Base-by-base conservation (phyloP, 2,113 vertebrate species). In the Protobothrops mucrosquamatus region DNA sequence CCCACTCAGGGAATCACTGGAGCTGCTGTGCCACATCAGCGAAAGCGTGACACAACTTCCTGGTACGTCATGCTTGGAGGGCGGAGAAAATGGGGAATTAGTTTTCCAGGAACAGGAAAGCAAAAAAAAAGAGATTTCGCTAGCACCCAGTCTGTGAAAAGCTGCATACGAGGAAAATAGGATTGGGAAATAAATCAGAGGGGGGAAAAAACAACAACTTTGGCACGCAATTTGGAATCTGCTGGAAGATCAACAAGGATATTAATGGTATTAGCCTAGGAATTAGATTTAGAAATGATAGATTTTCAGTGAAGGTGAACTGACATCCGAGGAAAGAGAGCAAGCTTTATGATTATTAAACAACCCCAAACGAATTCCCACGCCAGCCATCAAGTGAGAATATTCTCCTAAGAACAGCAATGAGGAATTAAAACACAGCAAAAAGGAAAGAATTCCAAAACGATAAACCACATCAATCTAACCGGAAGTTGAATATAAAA, bases 21-120 rank as follows among this genome's bases (percentile, higher is more conserved):
- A 59, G 87, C 51, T 9, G 29, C 55, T 6, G 9, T 95, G 94
- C 96, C 96, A 95, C 95, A 94, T 92, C 94, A 94, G 90, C 96
- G 92, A 22, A 52, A 46, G 88, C 88, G 92, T 39, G 88, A 88
- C 56, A 74, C 15, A 22, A 94, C 69, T 96, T 97, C 97, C 97
- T 93, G 94, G 92, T 95, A n/a, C 88, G 89, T 89, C n/a, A 8
- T 14, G 91, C 15, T 23, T 9, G 20, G 91, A 9, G 93, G 95
- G 94, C 54, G 94, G 93, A 94, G 94, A 93, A 81, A 0, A 0
- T 23, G 11, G 10, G 74, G 8, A n/a, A 87, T 51, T 29, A 43
- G 14, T 85, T 89, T 87, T 87, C 91, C 43, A n/a, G 14, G 81
- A 57, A 54, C 6, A 11, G 3, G 20, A 5, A 87, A 94, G 22